Base-by-base conservation (phyloP, 2,113 vertebrate species). In the Accipiter virgatus region DNA sequence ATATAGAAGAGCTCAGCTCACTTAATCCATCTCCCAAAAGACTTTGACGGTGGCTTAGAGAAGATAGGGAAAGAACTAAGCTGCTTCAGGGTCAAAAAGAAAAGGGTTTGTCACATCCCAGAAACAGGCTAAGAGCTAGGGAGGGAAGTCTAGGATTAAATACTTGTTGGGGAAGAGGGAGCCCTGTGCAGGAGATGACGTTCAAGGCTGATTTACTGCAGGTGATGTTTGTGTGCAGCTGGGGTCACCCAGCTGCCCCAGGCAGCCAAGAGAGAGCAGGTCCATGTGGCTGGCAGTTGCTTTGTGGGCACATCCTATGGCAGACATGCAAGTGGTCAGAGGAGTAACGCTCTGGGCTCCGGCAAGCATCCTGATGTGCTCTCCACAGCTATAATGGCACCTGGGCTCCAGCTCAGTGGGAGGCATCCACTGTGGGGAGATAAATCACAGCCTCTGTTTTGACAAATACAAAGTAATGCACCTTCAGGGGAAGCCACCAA, bases 251-350 rank as follows among this genome's bases (percentile, higher is more conserved):
- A 0, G 29, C 72, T 32, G 47, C 73, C 50, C 78, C 3, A 0
- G n/a, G 66, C 40, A 72, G 50, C 52, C n/a, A 11, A 13, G 77
- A 75, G 15, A 32, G 26, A 79, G 47, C 48, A 26, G 67, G 19
- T 22, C 63, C 19, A 0, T 9, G 22, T 0, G 2, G 48, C 38
- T 1, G 0, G 43, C 18, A 61, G n/a, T 13, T 43, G 61, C 55
- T 55, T 34, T 29, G 45, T 4, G 72, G 56, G 19, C 50, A 31
- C 29, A 11, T 26, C 65, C 42, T 32, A 16, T 2, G 1, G 32
- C 26, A 56, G 77, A 19, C 8, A 4, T 0, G 38, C 13, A 3
- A 2, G 62, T 2, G 66, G 31, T 32, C 47, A 25, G 47, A 47
- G 38, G 36, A 81, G 67, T n/a, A 26, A 7, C 0, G 12, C n/a